phyloP scores from a whole-genome alignment of 92 coral and sea anemone species.

The Epizoanthus rinbou region DNA sequence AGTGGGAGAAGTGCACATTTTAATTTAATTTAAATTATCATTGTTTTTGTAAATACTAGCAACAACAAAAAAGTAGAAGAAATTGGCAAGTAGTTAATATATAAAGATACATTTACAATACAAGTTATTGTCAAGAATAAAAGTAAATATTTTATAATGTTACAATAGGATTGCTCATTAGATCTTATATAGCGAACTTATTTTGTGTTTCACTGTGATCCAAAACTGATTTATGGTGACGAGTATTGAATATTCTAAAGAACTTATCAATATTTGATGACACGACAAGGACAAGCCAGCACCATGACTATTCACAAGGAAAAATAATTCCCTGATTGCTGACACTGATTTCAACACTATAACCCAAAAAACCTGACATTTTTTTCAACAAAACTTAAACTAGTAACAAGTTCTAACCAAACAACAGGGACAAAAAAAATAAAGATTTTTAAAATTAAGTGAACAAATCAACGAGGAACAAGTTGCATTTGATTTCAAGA shows the following conservation, averaged over 20 bases:
- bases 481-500: background rate
- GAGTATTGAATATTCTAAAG: background rate
- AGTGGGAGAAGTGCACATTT: too few relatives aligned
- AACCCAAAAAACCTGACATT: background rate
- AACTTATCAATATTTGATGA: conserved; percentile 3
- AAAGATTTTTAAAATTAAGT: background rate
- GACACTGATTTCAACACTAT: background rate
- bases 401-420: background rate
- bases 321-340: background rate
- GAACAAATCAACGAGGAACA: background rate
- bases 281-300: background rate
- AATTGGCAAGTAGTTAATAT: too few relatives aligned
- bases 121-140: too few relatives aligned
- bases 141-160: too few relatives aligned
- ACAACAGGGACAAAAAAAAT: background rate
- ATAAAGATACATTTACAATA: too few relatives aligned
- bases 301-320: background rate
- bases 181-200: background rate
- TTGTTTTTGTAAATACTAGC: too few relatives aligned
- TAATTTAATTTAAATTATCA: too few relatives aligned
- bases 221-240: background rate
- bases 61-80: too few relatives aligned
- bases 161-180: too few relatives aligned
- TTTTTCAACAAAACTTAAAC: background rate
- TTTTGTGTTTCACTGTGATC: background rate